Base-by-base conservation (phyloP, 1,140 invertebrate species). In the Artemia franciscana region DNA sequence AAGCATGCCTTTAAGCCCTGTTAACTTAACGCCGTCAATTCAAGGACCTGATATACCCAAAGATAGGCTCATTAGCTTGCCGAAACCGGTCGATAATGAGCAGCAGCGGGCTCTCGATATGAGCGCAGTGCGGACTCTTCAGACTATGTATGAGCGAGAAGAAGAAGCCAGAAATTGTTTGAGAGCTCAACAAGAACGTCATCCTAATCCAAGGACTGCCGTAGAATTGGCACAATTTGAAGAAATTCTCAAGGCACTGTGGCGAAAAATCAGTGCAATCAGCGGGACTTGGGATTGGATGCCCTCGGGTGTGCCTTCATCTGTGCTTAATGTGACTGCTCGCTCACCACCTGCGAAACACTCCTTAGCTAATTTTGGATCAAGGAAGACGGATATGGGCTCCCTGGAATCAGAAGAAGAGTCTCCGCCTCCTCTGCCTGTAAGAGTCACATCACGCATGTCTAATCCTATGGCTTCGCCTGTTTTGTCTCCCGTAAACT, bases 111-210 rank as follows among this genome's bases (percentile, higher is more conserved):
- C 88, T 72, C 71, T 87, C 67, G 82, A 86, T 68, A 79, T 80
- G 57, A 80, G 84, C 62, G 82, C 84, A 67, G 80, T 84, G 15
- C 76, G 82, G 66, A 89, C 86, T 7, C 78, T 89, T 62, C 79
- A 82, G 64, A 77, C 85, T 64, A 88, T 88, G 84, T 73, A 88
- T 67, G 84, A 88, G 66, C 80, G 86, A 67, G 85, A 88, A 67
- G 81, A 82, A 69, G 78, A 81, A 66, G 84, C 85, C 70, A 79
- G 86, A 62, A 81, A 85, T 64, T 80, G 79, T 62, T 72, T 85
- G 60, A 77, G 83, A 73, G 80, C 61, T 71, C 78, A 75, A 70
- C 70, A 75, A 66, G 79, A 74, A 75, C 76, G 71, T 70, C 75
- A 68, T 62, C 78, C 71, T 63, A 77, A 75, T 65, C 72, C 73